Evolutionary conservation across 2,797 vertebrate genomes (phyloP), one percentile per base, ranked within the genome.

Genomic region (Podargus strigoides): DNA sequence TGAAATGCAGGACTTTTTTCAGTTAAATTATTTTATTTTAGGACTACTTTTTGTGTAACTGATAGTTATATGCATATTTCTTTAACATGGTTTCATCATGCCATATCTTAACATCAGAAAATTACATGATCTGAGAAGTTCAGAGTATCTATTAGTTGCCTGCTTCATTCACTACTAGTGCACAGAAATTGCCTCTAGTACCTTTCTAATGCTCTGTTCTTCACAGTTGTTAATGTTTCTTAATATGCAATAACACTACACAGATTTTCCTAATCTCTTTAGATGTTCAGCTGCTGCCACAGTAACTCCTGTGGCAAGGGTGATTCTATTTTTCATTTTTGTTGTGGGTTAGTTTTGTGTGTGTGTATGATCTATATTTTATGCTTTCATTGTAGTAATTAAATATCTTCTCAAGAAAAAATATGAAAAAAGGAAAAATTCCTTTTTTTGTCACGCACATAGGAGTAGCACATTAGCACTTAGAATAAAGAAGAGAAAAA

Each of bases 321-420:
- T 44, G 32, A 58, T 62, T 72, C 82, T 94, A 66, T 58, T 96
- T 73, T 92, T 68, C 55, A 74, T 23, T 47, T 63, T 5, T 0
- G 0, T 13, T 52, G 14, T 24, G 9, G 22, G 52, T 62, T 75
- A 95, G 90, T 72, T 62, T 90, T 66, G 11, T 78, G 4, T n/a
- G 6, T 41, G 6, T 83, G 36, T 84, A 66, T 78, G 87, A 27
- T 58, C 91, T 85, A 26, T 22, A 21, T 77, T 91, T 75, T 84
- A 36, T 56, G 62, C 52, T 97, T 96, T 94, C 68, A 91, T 47
- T 91, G 59, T 75, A 73, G 47, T 60, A 73, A 46, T 80, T 87
- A 47, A 82, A 32, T 58, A 18, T 44, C 39, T 64, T 53, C 20
- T 49, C 11, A 62, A 69, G 34, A 85, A 90, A 90, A 78, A 93